Conservation (phyloP, 2,113 vertebrate genomes). For the Antechinus flavipes region DNA sequence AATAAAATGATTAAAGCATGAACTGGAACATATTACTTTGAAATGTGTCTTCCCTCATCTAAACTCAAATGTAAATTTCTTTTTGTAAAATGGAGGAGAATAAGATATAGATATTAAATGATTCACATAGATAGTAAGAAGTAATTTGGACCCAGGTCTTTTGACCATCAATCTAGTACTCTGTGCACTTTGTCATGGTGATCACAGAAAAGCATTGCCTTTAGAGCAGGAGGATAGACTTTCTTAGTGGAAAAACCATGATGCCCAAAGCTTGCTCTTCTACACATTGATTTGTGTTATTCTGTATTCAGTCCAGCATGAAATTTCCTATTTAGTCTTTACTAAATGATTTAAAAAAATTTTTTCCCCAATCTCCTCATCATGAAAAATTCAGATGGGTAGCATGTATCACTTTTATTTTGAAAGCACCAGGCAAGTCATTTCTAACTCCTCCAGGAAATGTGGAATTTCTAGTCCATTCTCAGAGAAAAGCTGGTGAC, state of each 20-base stretch:
- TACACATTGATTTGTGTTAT: neutral
- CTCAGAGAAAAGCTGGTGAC: neutral
- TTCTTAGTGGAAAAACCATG: neutral
- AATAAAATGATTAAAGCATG: neutral
- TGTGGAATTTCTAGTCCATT: neutral
- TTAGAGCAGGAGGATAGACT: neutral
- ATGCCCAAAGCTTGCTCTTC: neutral
- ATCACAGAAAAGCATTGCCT: neutral
- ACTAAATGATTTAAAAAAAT: neutral
- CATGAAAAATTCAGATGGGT: neutral
- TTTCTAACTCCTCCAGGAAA: neutral
- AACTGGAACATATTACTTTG: neutral
- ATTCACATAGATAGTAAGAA: neutral
- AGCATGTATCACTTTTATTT: neutral
- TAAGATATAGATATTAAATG: neutral
- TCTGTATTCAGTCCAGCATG: neutral
- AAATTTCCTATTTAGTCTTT: neutral
- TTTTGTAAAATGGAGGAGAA: neutral
- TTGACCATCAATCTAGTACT: neutral
- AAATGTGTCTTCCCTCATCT: conserved; percentile 3
- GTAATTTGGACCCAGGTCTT: neutral
- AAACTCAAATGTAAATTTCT: neutral
- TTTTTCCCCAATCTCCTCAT: neutral
- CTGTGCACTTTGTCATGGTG: neutral
- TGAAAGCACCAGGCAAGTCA: neutral